These are phyloP conservation scores for Coreius guichenoti DNA, from an alignment of 2,797 vertebrate species.

Conservation along the genomic window DNA sequence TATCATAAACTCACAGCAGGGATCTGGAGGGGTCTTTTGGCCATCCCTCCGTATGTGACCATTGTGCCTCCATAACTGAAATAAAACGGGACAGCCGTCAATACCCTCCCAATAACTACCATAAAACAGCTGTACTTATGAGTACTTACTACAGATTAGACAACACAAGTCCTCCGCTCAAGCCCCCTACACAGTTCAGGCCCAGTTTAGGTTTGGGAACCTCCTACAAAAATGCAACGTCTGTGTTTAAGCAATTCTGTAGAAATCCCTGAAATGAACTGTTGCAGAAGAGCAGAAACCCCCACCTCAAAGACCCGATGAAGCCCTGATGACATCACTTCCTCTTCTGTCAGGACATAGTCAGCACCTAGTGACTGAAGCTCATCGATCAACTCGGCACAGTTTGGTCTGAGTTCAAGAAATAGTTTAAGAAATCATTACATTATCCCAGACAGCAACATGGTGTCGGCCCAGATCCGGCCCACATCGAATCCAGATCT, in stretches of 20 bases:
- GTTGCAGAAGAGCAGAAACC: background rate
- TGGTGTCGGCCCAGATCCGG: no score
- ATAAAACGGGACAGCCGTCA: background rate
- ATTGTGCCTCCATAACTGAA: constrained; percentile 58
- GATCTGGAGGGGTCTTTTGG: constrained; percentile 61
- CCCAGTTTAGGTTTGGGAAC: constrained; percentile 64
- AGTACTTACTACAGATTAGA: constrained; percentile 60
- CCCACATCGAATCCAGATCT: no score
- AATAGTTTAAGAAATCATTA: background rate
- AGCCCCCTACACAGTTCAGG: constrained; percentile 55
- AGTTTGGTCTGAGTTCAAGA: constrained; percentile 61
- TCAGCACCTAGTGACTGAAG: constrained; percentile 69
- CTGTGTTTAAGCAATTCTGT: background rate
- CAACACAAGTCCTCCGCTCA: constrained; percentile 44
- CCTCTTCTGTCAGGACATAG: constrained; percentile 75
- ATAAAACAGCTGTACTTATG: background rate
- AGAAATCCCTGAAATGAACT: background rate
- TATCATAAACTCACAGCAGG: constrained; percentile 60
- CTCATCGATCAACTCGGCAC: constrained; percentile 70
- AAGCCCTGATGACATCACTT: constrained; percentile 69
- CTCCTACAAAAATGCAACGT: constrained; percentile 52
- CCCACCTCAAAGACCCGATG: constrained; percentile 70
- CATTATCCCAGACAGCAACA: no score
- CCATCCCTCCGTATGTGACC: constrained; percentile 65
- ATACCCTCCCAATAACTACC: background rate